Evolutionary conservation across 2,888 invertebrate species (phyloP), one percentile per base, ranked within the genome.

Genomic region (Dromius quadrimaculatus): DNA sequence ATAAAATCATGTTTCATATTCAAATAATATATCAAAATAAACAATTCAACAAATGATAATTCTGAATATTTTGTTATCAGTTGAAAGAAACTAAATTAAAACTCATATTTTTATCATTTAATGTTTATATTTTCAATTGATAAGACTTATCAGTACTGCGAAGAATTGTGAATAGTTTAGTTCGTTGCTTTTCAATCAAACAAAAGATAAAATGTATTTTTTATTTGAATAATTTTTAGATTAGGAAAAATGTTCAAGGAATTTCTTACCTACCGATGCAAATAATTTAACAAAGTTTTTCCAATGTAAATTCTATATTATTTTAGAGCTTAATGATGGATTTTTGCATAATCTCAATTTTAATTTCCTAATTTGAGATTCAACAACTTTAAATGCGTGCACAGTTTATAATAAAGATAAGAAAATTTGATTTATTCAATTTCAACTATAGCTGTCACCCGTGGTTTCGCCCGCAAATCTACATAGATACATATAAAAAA

Each of bases 21-120:
- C n/a, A n/a, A n/a, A n/a, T n/a, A n/a, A n/a, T n/a, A n/a, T n/a
- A n/a, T n/a, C n/a, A 41, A 41, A 41, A 41, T 15, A 41, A 38
- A 36, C n/a, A 36, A n/a, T 34, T 8, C 13, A 13, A 38, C 38
- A 41, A 41, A 13, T 41, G 13, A 41, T 41, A 41, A 41, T 11
- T 6, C 2, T 41, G 36, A 41, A 11, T 41, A 8, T 11, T 28
- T 5, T 8, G 8, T 41, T 28, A 28, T 28, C 28, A 36, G 6
- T 15, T 11, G 4, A 2, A 15, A 41, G 41, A 41, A 15, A 41
- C 13, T 41, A 41, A 41, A 41, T 15, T 41, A n/a, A 15, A 41
- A n/a, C 41, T 13, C 15, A 41, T n/a, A 15, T 41, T 41, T 41
- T 41, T 41, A 41, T 41, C 41, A 41, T 41, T 15, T 15, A 5